Evolutionary conservation across 2,888 invertebrate species (phyloP), one percentile per base, ranked within the genome.

Genomic region (Oligia latruncula): DNA sequence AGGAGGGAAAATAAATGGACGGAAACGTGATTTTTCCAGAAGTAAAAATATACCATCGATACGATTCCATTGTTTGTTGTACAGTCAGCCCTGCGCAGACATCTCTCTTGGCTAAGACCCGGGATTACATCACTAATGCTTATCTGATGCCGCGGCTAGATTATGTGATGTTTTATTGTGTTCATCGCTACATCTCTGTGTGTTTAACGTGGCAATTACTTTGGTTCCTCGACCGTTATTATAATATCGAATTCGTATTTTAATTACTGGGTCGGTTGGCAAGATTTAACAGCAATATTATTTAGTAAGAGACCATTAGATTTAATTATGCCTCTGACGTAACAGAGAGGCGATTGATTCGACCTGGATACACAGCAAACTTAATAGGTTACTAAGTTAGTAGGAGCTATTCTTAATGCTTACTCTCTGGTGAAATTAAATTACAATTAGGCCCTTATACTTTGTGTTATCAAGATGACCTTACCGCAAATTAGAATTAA

Each of bases 81-180:
- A 65, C 49, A 72, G 82, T 58, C 88, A 88, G 71, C 90, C 87
- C 87, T 89, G 72, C 49, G 60, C 65, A 68, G 71, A 43, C 80
- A 75, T 82, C 60, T 81, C 79, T 85, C 80, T 90, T 86, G 82
- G 87, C 81, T 82, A 81, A 86, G 77, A 74, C 80, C 66, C 72
- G 80, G 80, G 90, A 90, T 93, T 93, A 91, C 92, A 91, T 92
- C 92, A 93, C 90, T 87, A 81, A 88, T 87, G 87, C 86, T 90
- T 91, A 92, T 93, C 91, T 89, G 91, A 92, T 92, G 87, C 86
- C 83, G 89, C 83, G 85, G 85, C 81, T 86, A 87, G 90, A 92
- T 93, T 92, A 92, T 91, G 89, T 89, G 87, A 90, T 90, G 86
- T 92, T 91, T 91, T 90, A 92, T 90, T 90, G 88, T 89, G 86